Evolutionary conservation across 2,888 invertebrate genomes (phyloP), one percentile per base, ranked within the genome.

Genomic region (Macrosoma leucophasiata): DNA sequence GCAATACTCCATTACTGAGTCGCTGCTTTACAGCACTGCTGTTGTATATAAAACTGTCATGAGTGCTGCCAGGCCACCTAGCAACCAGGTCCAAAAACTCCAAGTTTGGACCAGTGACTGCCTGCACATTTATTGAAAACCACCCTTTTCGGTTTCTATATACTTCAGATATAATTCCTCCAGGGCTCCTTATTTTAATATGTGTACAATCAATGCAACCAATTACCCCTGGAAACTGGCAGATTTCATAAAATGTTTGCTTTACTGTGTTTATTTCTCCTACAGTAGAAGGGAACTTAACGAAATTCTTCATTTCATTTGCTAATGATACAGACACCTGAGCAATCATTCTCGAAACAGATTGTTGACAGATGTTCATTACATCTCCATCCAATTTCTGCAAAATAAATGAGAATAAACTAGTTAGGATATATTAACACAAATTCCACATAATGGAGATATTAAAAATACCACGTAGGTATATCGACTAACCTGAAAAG

Each of bases 91-190:
- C 46, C 21, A 30, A 50, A 41, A 52, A 48, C 29, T 46, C 38
- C 9, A 50, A 30, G 13, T 52, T 44, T 5, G 55, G 48, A 1
- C 48, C 48, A 6, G 46, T 38, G 11, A 47, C 50, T 32, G 46
- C 47, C 41, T 58, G 52, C 25, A 53, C 46, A 25, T 52, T 52
- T 1, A 55, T 35, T 9, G 44, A 54, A 35, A 45, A 45, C 27
- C 32, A 50, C 3, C 50, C 48, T 13, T 50, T 40, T 20, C 40
- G 39, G 27, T 52, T 51, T 18, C 41, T 36, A 25, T 36, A 52
- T 3, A 45, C 39, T 36, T 55, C 48, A 6, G 48, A 41, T 17
- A 33, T 29, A 4, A 9, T 23, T 18, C 48, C 46, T 13, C 52
- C 50, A 4, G 48, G 52, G 15, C 35, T 48, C 36, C 25, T 46